phyloP scores from a whole-genome alignment of 1,140 invertebrate species.

The Camponotus pennsylvanicus region DNA sequence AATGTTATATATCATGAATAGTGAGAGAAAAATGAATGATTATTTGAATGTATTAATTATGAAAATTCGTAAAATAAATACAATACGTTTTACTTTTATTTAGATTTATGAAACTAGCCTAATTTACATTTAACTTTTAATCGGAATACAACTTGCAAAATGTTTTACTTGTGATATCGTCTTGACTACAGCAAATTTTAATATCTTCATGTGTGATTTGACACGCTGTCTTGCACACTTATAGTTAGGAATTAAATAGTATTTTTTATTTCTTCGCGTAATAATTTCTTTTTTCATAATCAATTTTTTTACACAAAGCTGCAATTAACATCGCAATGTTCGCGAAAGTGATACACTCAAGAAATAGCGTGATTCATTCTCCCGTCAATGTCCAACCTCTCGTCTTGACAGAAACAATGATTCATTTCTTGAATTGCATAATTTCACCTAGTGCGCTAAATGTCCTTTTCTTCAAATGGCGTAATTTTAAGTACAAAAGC shows the following conservation, averaged over 20 bases:
- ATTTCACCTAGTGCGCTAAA: not conserved
- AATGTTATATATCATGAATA: not conserved
- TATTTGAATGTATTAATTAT: not conserved
- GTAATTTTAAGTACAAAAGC: constrained; percentile 34
- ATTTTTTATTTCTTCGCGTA: not conserved
- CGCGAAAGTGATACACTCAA: constrained; percentile 12
- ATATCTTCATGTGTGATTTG: not conserved
- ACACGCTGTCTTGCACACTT: not conserved
- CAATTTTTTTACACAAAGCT: constrained; percentile 10
- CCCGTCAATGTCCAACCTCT: not conserved
- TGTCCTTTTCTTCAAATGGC: constrained; percentile 15
- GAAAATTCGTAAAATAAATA: not conserved
- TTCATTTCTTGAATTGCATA: not conserved
- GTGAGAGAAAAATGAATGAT: not conserved
- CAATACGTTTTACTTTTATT: not conserved
- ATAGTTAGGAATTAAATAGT: not conserved
- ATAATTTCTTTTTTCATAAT: not conserved
- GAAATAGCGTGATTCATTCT: not conserved
- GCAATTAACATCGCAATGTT: constrained; percentile 23
- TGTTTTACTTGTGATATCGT: not conserved
- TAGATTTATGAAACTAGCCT: not conserved
- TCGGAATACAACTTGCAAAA: not conserved
- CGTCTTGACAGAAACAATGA: constrained; percentile 15
- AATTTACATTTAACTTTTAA: not conserved
- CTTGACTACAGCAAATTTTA: not conserved